phyloP scores from a whole-genome alignment of 2,113 vertebrate species.

The Sphaerodactylus townsendi region DNA sequence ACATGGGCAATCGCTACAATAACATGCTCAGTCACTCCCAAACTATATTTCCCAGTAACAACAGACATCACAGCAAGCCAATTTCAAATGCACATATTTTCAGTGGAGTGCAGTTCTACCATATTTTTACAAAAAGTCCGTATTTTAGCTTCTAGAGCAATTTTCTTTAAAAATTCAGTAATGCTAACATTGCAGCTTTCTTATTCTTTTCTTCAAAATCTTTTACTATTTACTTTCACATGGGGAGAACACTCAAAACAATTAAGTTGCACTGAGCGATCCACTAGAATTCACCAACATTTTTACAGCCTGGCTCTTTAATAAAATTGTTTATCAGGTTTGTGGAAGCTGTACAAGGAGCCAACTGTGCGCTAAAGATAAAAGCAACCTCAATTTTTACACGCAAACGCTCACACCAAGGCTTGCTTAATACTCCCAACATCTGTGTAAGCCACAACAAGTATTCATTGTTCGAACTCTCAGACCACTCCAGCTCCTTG shows the following conservation, averaged over 20 bases:
- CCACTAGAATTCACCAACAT: conserved; percentile 49
- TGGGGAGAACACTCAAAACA: conserved; percentile 25
- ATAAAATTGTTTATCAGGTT: conserved; percentile 21
- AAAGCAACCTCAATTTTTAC: background rate
- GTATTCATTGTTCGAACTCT: no score
- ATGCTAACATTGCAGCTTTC: conserved; percentile 59
- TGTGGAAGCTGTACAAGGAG: conserved; percentile 25
- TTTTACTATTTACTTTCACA: conserved; percentile 48
- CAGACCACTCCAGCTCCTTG: background rate
- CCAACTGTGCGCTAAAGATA: background rate
- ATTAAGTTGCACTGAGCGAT: conserved; percentile 42
- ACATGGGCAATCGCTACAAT: background rate
- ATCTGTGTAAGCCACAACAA: background rate
- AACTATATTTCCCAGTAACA: background rate
- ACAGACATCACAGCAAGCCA: background rate
- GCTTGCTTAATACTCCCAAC: background rate
- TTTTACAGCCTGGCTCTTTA: conserved; percentile 33
- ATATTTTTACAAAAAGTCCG: conserved; percentile 51
- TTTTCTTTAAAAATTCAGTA: conserved; percentile 59
- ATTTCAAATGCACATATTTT: background rate
- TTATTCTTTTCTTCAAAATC: conserved; percentile 54
- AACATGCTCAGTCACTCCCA: background rate
- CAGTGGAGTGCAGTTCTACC: conserved; percentile 11
- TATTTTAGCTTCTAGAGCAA: conserved; percentile 50
- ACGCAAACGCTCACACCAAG: background rate